Evolutionary conservation across 2,113 vertebrate genomes (phyloP), one percentile per base, ranked within the genome.

Genomic region (Nibea albiflora): DNA sequence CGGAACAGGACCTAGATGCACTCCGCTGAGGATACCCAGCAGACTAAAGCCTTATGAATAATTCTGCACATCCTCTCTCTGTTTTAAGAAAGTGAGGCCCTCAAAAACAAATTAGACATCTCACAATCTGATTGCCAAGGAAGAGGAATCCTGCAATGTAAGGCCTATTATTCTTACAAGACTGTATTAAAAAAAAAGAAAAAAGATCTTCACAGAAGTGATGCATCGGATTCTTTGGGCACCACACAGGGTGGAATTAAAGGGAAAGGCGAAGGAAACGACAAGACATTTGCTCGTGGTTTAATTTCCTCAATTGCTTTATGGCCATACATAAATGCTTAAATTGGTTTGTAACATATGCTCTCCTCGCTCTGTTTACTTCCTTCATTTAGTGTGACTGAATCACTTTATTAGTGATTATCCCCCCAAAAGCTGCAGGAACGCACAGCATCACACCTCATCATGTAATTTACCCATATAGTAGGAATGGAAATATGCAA

Each of bases 351-450:
- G 85, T 86, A 92, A 93, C 91, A 93, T 92, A 91, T 92, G 91
- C 81, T 88, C 82, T 89, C 88, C 90, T 87, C 85, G 81, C 88
- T 90, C 90, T 88, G 89, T 90, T 93, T 90, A 89, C 84, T 88
- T 83, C 89, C 83, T 89, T 90, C 91, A 92, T 93, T 92, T 91
- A 82, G 88, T 85, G 79, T 90, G 86, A 92, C 89, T 77, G 86
- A 93, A 92, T 94, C 88, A 84, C 89, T 94, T 92, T 93, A 92
- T 94, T 93, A 93, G 91, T 83, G 90, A 93, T 94, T 94, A 94
- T 90, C 83, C 77, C 75, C 80, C 76, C 74, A 91, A 92, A 92
- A 94, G 76, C 92, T 91, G 85, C 91, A 91, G 92, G 91, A 94
- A 89, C 28, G 85, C 92, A 89, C 89, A 91, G 90, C 90, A 90